phyloP scores from a whole-genome alignment of 2,113 vertebrate genomes.

The Oophaga pumilio region DNA sequence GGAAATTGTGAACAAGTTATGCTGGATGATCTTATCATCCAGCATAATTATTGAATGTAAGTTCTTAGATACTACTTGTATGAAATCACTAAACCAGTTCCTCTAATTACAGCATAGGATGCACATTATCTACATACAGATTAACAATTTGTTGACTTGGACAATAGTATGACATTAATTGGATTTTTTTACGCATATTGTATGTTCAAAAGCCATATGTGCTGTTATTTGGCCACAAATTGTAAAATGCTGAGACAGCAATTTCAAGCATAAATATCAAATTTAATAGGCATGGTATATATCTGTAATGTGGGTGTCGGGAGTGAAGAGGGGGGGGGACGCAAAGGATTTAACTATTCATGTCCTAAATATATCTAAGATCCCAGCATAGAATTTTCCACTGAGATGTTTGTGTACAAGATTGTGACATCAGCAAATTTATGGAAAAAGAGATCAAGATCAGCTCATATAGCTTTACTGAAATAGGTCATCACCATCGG shows the following conservation, averaged over 20 bases:
- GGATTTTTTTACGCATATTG: neutral
- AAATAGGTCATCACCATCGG: no score
- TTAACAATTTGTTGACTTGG: neutral
- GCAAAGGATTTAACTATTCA: neutral
- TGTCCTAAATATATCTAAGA: neutral
- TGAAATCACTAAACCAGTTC: conserved; percentile 1
- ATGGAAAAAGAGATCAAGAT: neutral
- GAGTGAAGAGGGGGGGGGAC: neutral
- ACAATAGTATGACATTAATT: conserved; percentile 39
- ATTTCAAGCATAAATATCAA: neutral
- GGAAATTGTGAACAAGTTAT: neutral
- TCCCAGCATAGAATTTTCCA: neutral
- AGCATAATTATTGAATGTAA: neutral
- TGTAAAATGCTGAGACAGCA: neutral
- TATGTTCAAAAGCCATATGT: neutral
- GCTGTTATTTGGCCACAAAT: neutral
- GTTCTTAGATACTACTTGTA: neutral
- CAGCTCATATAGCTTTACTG: neutral
- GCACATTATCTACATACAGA: neutral
- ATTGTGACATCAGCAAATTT: neutral
- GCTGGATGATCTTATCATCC: neutral
- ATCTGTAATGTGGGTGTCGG: neutral
- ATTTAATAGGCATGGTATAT: neutral
- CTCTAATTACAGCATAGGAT: neutral
- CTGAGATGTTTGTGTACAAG: neutral